Base-by-base conservation (phyloP, 2,797 vertebrate species). In the Enteromius viviparus region DNA sequence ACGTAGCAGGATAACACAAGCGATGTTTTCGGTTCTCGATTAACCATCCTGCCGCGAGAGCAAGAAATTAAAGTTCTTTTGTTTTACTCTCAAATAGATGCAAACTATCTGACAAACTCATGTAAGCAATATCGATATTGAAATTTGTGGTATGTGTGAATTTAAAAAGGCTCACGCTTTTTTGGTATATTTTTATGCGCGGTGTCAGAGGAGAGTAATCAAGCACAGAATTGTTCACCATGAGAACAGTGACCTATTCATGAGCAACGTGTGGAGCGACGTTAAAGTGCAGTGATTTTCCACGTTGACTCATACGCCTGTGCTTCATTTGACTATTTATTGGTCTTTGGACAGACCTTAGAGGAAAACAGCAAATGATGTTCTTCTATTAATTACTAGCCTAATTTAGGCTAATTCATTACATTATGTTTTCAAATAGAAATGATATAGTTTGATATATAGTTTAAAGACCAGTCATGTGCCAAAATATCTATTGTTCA, bases 31-130 rank as follows among this genome's bases (percentile, higher is more conserved):
- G 34, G 79, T 10, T 23, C 66, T 89, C 86, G 32, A 85, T 71
- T 90, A 26, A 76, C 21, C 15, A 19, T 1, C 87, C 90, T 91
- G 88, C 87, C 87, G 85, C 85, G 82, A 80, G 66, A 88, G 83
- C 85, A 85, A 26, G 29, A 66, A 21, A 69, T 23, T 32, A 26
- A 42, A 45, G 2, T 4, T 15, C 1, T n/a, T 76, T 55, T 32
- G 17, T 10, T 76, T 76, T 64, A 15, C 0, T 3, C 19, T 68
- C 6, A 21, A 1, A 42, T 29, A n/a, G 6, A 9, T 32, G 15
- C 6, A 55, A 55, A 23, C 4, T 1, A 9, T 37, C 14, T 5
- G 21, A 40, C 12, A 4, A 71, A 11, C 6, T 23, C 3, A 21
- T 53, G 9, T n/a, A 40, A 53, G 51, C 1, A 65, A 5, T 47